Percentiles rank a stretch among this genome's conserved stretches.
Conservation (phyloP, 1,140 invertebrate genomes). For the Drosophila athabasca region DNA sequence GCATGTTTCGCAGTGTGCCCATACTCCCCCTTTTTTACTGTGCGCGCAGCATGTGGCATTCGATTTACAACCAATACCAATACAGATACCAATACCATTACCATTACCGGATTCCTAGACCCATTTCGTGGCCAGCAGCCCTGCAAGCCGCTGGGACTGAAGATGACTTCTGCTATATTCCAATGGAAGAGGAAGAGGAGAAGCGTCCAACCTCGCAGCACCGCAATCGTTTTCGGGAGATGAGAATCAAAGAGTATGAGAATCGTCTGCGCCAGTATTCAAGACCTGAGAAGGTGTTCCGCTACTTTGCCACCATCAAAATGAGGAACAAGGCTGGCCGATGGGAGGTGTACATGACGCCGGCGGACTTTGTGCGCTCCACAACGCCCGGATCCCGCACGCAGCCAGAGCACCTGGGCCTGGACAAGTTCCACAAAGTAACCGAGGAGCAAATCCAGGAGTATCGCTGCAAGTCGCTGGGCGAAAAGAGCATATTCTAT, state of each 20-base stretch:
- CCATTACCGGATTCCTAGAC: too few relatives aligned
- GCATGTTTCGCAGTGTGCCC: too few relatives aligned
- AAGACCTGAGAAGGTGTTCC: conserved; percentile 45
- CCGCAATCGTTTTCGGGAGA: conserved; percentile 41
- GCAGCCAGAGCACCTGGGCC: conserved; percentile 36
- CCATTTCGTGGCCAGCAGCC: too few relatives aligned
- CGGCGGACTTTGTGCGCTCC: conserved; percentile 55
- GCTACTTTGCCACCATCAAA: conserved; percentile 62
- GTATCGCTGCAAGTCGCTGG: background rate
- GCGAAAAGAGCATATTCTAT: conserved; percentile 41
- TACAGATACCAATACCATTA: too few relatives aligned
- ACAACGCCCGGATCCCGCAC: conserved; percentile 18
- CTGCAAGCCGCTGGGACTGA: too few relatives aligned
- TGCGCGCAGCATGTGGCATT: conserved; percentile 24
- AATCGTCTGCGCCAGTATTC: conserved; percentile 49
- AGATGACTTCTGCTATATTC: too few relatives aligned
- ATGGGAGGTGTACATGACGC: conserved; percentile 55
- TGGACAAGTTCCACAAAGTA: conserved; percentile 32
- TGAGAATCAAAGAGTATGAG: conserved; percentile 52
- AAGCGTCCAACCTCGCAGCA: background rate
- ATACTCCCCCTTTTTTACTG: background rate
- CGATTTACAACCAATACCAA: conserved; percentile 1
- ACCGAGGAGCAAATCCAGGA: background rate
- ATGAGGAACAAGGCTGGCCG: conserved; percentile 20
- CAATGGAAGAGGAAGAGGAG: background rate